Evolutionary conservation across 2,797 vertebrate genomes (phyloP), one percentile per base, ranked within the genome.

Genomic region (Lithobates pipiens): DNA sequence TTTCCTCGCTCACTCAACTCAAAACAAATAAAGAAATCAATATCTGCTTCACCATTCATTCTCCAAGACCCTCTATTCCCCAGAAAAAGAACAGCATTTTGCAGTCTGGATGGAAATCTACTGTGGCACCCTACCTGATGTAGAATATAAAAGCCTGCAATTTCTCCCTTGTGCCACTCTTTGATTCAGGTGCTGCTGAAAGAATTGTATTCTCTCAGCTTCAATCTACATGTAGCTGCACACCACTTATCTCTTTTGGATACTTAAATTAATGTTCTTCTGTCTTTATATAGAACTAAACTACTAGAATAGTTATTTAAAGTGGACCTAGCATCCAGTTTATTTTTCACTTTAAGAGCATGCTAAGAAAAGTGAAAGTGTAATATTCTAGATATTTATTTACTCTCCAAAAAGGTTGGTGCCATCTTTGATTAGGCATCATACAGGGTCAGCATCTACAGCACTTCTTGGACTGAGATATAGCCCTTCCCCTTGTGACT

Each of bases 21-120:
- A n/a, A 39, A 75, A 61, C 74, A 85, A 75, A 80, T 80, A 85
- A 80, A 80, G 71, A 80, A 85, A 85, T 85, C 77, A 80, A 85
- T 85, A 85, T 72, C 77, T 70, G 63, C 32, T 81, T 65, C 65
- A 57, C 72, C 69, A 81, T 85, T 85, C 70, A 71, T 74, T 63
- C 50, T 74, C 29, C 76, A 25, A 85, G 44, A 68, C 27, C 54
- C 23, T 39, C 16, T 71, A 44, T 68, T 74, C 54, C 68, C 72
- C 8, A 85, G 29, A 44, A 57, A 57, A 42, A 79, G 44, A 80
- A 34, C 57, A 71, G 77, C 65, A 61, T 76, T 85, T 85, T 70
- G 84, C 77, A 80, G 77, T 80, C 75, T 76, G 65, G 78, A 81
- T 70, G 84, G 39, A 79, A 85, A 74, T 85, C 76, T 85, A 61